Evolutionary conservation across 2,797 vertebrate genomes (phyloP).

Genomic region (Danio albolineatus): DNA sequence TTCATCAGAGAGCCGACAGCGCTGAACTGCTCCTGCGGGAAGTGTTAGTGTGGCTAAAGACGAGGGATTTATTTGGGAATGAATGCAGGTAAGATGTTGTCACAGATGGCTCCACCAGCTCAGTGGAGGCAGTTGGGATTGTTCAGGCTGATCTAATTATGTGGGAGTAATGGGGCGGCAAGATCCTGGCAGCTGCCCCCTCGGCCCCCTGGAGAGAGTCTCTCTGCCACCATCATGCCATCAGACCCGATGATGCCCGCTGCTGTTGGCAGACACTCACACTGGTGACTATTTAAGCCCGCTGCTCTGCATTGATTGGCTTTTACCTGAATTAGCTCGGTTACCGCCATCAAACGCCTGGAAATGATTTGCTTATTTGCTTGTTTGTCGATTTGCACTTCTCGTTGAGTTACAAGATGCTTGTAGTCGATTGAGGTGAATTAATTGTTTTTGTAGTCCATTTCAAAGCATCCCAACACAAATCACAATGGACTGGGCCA

Average conservation of each 20-base stretch:
- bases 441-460: not conserved
- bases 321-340: constrained; percentile 32
- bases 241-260: constrained; percentile 40
- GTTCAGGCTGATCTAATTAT: constrained; percentile 47
- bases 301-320: constrained; percentile 24
- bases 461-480: not conserved
- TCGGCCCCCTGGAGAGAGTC: constrained; percentile 17
- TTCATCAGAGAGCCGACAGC: not conserved
- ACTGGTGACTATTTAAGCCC: constrained; percentile 14
- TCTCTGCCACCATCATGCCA: constrained; percentile 30
- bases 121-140: constrained; percentile 7
- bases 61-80: not conserved
- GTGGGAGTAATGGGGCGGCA: constrained; percentile 31
- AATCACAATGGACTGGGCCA: too few species aligned
- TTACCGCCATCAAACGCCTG: constrained; percentile 22
- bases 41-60: not conserved
- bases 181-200: constrained; percentile 44
- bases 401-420: not conserved
- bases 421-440: constrained; percentile 4
- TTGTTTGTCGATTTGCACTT: constrained; percentile 24
- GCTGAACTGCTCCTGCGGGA: constrained; percentile 8
- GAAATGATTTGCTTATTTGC: constrained; percentile 33
- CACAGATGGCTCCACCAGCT: constrained; percentile 22
- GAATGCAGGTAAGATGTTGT: constrained; percentile 10
- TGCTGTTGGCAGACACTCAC: constrained; percentile 37